Conservation (phyloP, 1,140 invertebrate genomes). For the Calliopsis andreniformis region DNA sequence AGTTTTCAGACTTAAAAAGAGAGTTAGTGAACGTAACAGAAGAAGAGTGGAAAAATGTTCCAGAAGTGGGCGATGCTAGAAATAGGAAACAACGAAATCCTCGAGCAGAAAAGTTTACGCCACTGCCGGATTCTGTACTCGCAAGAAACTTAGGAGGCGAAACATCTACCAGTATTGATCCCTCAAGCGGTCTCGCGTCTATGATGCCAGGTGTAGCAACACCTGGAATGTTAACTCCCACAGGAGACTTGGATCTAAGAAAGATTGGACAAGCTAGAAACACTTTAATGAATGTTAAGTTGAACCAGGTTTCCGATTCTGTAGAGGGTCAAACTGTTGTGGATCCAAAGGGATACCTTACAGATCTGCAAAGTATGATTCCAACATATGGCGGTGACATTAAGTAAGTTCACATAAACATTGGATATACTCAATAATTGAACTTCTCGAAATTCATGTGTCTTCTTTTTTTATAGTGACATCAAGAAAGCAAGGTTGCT, state of each 20-base stretch:
- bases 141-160: constrained; percentile 94
- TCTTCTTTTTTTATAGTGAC: constrained; percentile 84
- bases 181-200: constrained; percentile 90
- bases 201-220: constrained; percentile 91
- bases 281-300: constrained; percentile 99
- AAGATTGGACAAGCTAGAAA: constrained; percentile 99
- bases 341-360: constrained; percentile 99
- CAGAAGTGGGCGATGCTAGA: constrained; percentile 99
- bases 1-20: constrained; percentile 98
- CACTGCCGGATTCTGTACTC: constrained; percentile 98
- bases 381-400: constrained; percentile 99
- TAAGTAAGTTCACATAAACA: constrained; percentile 84
- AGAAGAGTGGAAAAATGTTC: constrained; percentile 98
- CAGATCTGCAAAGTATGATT: constrained; percentile 99
- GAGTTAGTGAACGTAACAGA: constrained; percentile 93
- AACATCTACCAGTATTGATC: constrained; percentile 90
- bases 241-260: constrained; percentile 97
- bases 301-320: constrained; percentile 99
- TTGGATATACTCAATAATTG: not conserved
- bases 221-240: constrained; percentile 89
- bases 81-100: constrained; percentile 98
- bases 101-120: constrained; percentile 97
- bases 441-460: constrained; percentile 16
- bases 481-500: constrained; percentile 99
- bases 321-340: constrained; percentile 99